phyloP scores from a whole-genome alignment of 2,797 vertebrate species.

The Pteropus rufus region DNA sequence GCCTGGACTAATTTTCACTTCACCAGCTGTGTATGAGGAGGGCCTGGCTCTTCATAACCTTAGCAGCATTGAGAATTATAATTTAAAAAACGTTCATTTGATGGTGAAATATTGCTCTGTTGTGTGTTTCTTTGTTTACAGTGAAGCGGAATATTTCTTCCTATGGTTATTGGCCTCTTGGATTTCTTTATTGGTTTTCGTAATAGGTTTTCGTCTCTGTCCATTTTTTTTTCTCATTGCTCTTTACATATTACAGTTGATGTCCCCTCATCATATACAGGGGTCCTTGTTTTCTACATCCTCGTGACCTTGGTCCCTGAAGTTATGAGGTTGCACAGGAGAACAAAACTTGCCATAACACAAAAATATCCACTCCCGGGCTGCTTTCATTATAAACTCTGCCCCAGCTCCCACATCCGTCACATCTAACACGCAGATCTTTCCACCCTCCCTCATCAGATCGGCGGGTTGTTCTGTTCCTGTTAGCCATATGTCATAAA shows the following conservation, averaged over 20 bases:
- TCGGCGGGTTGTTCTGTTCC: not conserved
- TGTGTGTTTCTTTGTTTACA: conserved; percentile 35
- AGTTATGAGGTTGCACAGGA: not conserved
- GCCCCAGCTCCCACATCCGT: fast-evolving
- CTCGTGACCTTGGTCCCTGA: not conserved
- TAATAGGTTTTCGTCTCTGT: not conserved
- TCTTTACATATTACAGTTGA: conserved; percentile 34
- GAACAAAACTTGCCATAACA: not conserved
- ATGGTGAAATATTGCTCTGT: conserved; percentile 19
- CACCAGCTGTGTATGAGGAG: not conserved
- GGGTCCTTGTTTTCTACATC: not conserved
- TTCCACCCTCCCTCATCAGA: fast-evolving
- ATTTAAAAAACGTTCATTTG: conserved; percentile 52
- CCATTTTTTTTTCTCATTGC: not conserved
- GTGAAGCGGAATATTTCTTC: not conserved
- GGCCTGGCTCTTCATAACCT: not conserved
- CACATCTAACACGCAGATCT: fast-evolving
- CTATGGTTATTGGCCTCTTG: not conserved
- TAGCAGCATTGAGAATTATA: conserved; percentile 18
- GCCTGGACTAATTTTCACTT: conserved; percentile 50
- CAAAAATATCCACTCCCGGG: not conserved
- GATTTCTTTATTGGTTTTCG: not conserved
- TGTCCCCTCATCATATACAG: not conserved
- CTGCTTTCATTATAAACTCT: not conserved
- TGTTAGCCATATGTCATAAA: not conserved